Percentiles rank a stretch among this genome's conserved stretches.
Conservation (phyloP, 2,888 invertebrate genomes). For the Dolichomitus sp. region DNA sequence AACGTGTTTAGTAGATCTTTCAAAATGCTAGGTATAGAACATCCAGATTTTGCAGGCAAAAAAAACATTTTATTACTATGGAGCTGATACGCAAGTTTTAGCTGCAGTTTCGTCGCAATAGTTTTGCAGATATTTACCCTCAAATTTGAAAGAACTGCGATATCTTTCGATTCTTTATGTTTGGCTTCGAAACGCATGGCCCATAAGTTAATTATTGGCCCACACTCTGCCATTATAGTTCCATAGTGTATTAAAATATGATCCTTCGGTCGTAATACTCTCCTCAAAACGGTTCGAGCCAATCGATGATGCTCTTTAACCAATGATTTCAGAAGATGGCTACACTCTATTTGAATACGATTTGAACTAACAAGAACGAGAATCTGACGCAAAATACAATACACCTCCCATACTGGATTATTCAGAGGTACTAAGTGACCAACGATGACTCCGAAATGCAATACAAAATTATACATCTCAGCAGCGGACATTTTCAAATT, state of each 20-base stretch:
- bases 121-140: constrained; percentile 33
- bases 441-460: constrained; percentile 11
- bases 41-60: too few species aligned
- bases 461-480: constrained; percentile 57
- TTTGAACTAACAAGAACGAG: constrained; percentile 34
- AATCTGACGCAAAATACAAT: constrained; percentile 36
- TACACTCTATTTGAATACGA: constrained; percentile 38
- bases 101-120: constrained; percentile 22
- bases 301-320: constrained; percentile 45
- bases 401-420: constrained; percentile 48
- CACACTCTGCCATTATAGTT: constrained; percentile 39
- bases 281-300: constrained; percentile 19
- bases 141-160: constrained; percentile 22
- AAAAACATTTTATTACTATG: not conserved
- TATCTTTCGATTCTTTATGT: constrained; percentile 31
- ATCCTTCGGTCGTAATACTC: constrained; percentile 26
- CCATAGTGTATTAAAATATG: constrained; percentile 35
- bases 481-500: constrained; percentile 61
- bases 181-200: not conserved
- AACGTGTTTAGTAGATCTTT: too few species aligned
- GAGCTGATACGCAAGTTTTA: constrained; percentile 32
- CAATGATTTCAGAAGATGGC: constrained; percentile 22
- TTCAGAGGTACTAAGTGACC: constrained; percentile 35
- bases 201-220: constrained; percentile 40
- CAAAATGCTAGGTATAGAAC: too few species aligned